Conservation (phyloP, 2,113 vertebrate species). For the Rhinoptilus africanus region DNA sequence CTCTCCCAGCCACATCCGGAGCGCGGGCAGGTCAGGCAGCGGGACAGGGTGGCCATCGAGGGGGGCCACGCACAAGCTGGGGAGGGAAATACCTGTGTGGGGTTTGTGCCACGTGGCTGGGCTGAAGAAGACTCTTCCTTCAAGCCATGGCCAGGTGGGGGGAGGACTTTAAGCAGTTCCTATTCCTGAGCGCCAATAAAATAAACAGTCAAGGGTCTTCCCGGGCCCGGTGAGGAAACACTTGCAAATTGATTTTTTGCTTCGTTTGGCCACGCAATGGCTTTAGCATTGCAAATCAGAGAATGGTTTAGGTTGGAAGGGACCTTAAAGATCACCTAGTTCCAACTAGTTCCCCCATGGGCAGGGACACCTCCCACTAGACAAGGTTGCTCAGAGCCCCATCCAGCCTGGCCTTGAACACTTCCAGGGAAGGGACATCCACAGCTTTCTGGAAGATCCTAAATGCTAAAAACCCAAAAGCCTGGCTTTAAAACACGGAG, state of each 20-base stretch:
- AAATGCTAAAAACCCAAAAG: background rate
- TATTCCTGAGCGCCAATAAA: background rate
- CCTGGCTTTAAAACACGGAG: background rate
- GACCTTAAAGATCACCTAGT: background rate
- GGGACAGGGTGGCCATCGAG: accelerated
- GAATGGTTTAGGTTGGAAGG: background rate
- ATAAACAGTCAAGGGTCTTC: background rate
- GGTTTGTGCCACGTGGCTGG: background rate
- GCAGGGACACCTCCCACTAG: background rate
- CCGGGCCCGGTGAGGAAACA: background rate
- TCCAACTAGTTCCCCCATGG: background rate
- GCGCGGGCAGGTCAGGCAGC: accelerated
- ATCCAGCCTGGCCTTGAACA: background rate
- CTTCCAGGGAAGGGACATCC: background rate
- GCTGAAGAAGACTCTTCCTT: background rate
- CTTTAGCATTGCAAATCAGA: background rate
- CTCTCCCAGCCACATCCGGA: accelerated
- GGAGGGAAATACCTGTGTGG: background rate
- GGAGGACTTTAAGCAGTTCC: accelerated
- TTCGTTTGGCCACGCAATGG: background rate
- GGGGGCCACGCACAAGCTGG: background rate
- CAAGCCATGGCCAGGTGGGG: background rate
- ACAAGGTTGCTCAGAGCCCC: background rate
- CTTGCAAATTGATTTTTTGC: background rate
- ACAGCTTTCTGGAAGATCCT: background rate